phyloP scores from a whole-genome alignment of 1,140 invertebrate genomes.

The Scaptomyza hsui region DNA sequence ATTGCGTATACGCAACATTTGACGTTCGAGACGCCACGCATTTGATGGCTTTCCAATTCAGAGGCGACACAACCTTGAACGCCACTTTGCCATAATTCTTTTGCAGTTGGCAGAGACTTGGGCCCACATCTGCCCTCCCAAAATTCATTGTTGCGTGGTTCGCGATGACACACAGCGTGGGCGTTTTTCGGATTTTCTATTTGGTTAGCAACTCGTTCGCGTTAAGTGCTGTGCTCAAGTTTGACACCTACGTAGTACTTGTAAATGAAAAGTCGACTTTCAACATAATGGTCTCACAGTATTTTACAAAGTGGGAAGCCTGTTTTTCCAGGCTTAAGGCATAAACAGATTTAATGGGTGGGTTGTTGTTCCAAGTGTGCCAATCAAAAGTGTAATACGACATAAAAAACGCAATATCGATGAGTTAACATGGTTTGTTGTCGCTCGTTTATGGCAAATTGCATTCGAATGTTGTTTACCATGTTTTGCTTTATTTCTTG shows the following conservation, averaged over 20 bases:
- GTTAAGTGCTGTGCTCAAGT: conserved; percentile 52
- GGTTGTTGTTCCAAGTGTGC: neutral
- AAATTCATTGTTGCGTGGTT: neutral
- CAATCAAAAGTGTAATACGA: conserved; percentile 51
- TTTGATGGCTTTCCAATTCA: conserved; percentile 44
- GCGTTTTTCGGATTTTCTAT: neutral
- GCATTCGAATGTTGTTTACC: conserved; percentile 49
- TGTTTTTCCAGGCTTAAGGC: neutral
- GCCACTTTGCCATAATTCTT: conserved; percentile 29
- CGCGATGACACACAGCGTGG: neutral
- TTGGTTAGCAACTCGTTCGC: conserved; percentile 40
- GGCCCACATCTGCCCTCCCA: conserved; percentile 11
- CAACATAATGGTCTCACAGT: conserved; percentile 49
- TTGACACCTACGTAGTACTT: conserved; percentile 49
- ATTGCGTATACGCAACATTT: conserved; percentile 74
- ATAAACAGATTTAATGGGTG: neutral
- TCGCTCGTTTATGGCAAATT: conserved; percentile 58
- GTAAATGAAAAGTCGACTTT: conserved; percentile 52
- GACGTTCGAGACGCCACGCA: conserved; percentile 18
- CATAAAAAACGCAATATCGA: conserved; percentile 57
- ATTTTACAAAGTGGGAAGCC: neutral
- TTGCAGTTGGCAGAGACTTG: conserved; percentile 1
- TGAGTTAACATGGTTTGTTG: conserved; percentile 27
- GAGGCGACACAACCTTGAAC: conserved; percentile 29
- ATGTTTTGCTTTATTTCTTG: conserved; percentile 55